Percentiles rank a stretch among this genome's conserved stretches.
phyloP scores from a whole-genome alignment of 1,140 invertebrate genomes.

The fruit fly (Drosophila melanogaster) region Release_6_plus_ISO1_MT NT_037436.4:6269501-6270000 shows the following conservation, averaged over 20 bases:
- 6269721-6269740: constrained; percentile 61
- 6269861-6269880: constrained; percentile 19
- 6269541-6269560: constrained; percentile 49
- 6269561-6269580: constrained; percentile 10
- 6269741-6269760: constrained; percentile 74
- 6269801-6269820: constrained; percentile 36
- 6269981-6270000: constrained; percentile 83
- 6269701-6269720: constrained; percentile 11
- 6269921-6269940: constrained; percentile 16
- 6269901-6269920: constrained; percentile 14
- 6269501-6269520: constrained; percentile 5
- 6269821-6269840: constrained; percentile 75
- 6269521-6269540: constrained; percentile 10
- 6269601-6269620: constrained; percentile 6
- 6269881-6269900: constrained; percentile 53
- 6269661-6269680: constrained; percentile 32
- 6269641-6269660: constrained; percentile 26
- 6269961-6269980: constrained; percentile 80
- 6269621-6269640: constrained; percentile 10
- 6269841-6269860: constrained; percentile 73
- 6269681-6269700: constrained; percentile 11
- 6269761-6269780: constrained; percentile 51
- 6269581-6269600: constrained; percentile 1
- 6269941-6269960: constrained; percentile 62
- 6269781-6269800: constrained; percentile 60